Base-by-base conservation (phyloP, 2,797 vertebrate species). In the Sebastolobus altivelis region DNA sequence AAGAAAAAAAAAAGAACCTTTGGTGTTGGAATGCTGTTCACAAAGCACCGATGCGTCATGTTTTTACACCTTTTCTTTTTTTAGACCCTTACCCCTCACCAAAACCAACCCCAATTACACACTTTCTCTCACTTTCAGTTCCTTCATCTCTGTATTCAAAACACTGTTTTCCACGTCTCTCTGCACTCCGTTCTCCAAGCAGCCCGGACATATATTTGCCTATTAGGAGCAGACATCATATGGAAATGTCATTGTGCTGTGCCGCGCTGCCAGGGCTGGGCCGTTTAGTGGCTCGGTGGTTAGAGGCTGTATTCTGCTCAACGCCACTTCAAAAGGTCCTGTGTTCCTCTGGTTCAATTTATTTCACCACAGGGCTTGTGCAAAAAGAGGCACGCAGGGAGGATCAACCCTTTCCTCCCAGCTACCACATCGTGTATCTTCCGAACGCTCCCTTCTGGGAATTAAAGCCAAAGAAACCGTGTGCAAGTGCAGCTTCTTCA, bases 311-410 rank as follows among this genome's bases (percentile, higher is more conserved):
- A 37, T 88, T 86, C 86, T 72, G 77, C 77, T 83, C 77, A n/a
- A 9, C 38, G 9, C 84, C 84, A 89, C 89, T 88, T 93, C 90
- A 90, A 90, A 92, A 92, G 84, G 85, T 89, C 78, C 56, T 11
- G 46, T 60, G 71, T 80, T 82, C 72, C 55, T 74, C 59, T 27
- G 60, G 27, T 79, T 83, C 65, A 16, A 77, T 91, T 86, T 72
- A 76, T 79, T 88, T 78, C 58, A 85, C 86, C 91, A 89, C 77
- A 65, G 62, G 82, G 65, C 83, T 77, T 70, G 77, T 77, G 83
- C 85, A 86, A 79, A 76, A 76, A 58, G 73, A 82, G 70, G 76
- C 75, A 70, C 37, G 38, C 71, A 86, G 88, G 88, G 80, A 88
- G 87, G 90, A 85, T 83, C 90, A 88, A 85, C 72, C 74, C 43